These are phyloP conservation scores for Vespertilio murinus DNA, from an alignment of 2,797 vertebrate genomes.

Conservation along the genomic window DNA sequence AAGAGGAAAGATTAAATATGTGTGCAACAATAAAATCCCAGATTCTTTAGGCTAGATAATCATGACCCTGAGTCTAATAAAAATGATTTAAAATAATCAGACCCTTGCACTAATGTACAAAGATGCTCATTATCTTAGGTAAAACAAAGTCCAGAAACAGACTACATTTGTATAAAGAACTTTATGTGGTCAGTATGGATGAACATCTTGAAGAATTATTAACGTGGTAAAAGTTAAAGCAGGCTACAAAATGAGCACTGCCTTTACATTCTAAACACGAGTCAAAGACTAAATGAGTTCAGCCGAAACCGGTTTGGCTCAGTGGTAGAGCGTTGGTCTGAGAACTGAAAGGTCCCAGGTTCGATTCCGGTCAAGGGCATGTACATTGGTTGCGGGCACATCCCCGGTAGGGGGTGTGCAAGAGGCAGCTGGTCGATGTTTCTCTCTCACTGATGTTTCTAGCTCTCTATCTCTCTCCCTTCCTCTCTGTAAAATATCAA, in stretches of 20 bases:
- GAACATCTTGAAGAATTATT: slow-evolving; percentile 9
- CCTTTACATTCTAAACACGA: background rate
- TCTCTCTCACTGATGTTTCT: too few species aligned
- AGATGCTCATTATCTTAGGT: background rate
- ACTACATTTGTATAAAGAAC: background rate
- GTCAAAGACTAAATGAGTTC: background rate
- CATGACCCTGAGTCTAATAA: background rate
- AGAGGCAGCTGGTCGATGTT: too few species aligned
- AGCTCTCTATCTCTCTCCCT: too few species aligned
- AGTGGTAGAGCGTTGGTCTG: too few species aligned
- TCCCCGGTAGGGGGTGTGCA: too few species aligned
- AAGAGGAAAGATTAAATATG: background rate
- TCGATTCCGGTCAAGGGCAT: too few species aligned
- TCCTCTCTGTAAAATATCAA: too few species aligned
- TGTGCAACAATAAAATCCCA: slow-evolving; percentile 14
- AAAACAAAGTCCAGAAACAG: slow-evolving; percentile 21
- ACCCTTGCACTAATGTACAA: background rate
- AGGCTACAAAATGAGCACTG: background rate
- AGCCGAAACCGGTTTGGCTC: too few species aligned
- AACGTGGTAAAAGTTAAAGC: background rate
- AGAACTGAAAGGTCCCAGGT: too few species aligned
- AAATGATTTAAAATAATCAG: background rate
- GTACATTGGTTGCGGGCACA: too few species aligned
- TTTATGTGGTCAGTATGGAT: background rate
- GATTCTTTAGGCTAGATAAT: background rate